Evolutionary conservation across 92 coral and sea anemone genomes (phyloP).

Genomic region (Heliopora coerulea): DNA sequence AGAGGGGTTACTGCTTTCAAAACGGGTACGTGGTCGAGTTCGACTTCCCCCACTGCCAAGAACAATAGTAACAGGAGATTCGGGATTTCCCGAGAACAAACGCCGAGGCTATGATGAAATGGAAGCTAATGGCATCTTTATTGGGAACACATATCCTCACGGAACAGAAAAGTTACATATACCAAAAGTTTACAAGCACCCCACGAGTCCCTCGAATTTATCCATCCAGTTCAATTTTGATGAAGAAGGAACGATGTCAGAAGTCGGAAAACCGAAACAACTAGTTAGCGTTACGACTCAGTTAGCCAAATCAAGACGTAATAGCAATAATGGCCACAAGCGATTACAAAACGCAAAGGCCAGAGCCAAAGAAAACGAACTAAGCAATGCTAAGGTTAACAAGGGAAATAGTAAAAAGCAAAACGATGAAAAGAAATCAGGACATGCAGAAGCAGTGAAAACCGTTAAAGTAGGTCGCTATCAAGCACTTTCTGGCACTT

Average conservation of each 20-base stretch:
- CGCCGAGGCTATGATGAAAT: neutral
- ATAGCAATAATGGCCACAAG: neutral
- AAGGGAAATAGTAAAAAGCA: neutral
- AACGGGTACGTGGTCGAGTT: constrained; percentile 13
- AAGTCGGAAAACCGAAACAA: neutral
- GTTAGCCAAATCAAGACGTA: neutral
- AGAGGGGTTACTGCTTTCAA: constrained; percentile 4
- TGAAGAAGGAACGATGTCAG: neutral
- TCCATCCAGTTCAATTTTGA: constrained; percentile 36
- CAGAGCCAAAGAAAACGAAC: neutral
- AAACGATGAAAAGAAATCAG: neutral
- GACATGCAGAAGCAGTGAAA: neutral
- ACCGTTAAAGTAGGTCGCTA: neutral
- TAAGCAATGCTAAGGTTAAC: neutral
- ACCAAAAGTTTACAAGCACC: constrained; percentile 22
- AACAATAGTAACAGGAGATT: neutral
- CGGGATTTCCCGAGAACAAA: neutral
- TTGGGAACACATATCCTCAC: neutral
- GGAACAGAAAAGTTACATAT: neutral
- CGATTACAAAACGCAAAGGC: neutral
- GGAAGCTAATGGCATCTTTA: neutral
- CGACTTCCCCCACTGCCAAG: constrained; percentile 28
- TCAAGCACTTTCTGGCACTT: neutral
- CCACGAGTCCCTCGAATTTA: constrained; percentile 35
- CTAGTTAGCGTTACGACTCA: neutral